phyloP scores from a whole-genome alignment of 2,888 invertebrate genomes.

The Iphiclides podalirius region DNA sequence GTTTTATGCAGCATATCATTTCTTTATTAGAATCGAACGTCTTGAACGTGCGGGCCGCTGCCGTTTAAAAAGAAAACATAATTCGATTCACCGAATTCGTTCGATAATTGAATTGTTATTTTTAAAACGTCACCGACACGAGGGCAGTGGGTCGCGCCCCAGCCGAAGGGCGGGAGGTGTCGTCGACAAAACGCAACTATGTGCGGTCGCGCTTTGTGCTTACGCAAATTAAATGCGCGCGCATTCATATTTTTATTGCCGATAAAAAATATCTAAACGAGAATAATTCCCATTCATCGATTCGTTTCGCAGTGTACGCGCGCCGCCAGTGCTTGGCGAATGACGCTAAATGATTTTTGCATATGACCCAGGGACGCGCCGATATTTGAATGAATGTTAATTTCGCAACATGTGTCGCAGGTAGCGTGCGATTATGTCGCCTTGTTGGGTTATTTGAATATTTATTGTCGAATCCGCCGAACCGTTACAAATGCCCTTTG shows the following conservation, averaged over 20 bases:
- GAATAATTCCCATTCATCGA: conserved; percentile 53
- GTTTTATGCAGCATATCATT: not conserved
- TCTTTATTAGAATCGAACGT: not conserved
- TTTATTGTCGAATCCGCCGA: conserved; percentile 52
- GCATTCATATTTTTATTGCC: conserved; percentile 70
- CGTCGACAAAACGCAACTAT: conserved; percentile 50
- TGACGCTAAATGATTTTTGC: conserved; percentile 76
- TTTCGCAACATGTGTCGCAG: conserved; percentile 37
- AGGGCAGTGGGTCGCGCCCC: conserved; percentile 76
- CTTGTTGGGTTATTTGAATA: conserved; percentile 43
- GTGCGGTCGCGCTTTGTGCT: conserved; percentile 65
- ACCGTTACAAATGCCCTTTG: conserved; percentile 56
- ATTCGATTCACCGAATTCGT: conserved; percentile 30
- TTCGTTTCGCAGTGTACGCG: conserved; percentile 64
- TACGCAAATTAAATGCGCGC: conserved; percentile 74
- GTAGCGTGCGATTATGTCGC: conserved; percentile 35
- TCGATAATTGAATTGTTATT: conserved; percentile 47
- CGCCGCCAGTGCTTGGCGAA: conserved; percentile 44
- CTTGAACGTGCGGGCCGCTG: not conserved
- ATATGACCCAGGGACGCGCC: conserved; percentile 57
- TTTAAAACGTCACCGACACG: conserved; percentile 36
- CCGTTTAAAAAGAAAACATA: conserved; percentile 32
- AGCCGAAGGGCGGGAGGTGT: conserved; percentile 41
- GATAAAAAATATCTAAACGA: conserved; percentile 42
- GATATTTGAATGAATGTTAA: conserved; percentile 41